phyloP scores from a whole-genome alignment of 2,888 invertebrate genomes.

The Choreutis nemorana region DNA sequence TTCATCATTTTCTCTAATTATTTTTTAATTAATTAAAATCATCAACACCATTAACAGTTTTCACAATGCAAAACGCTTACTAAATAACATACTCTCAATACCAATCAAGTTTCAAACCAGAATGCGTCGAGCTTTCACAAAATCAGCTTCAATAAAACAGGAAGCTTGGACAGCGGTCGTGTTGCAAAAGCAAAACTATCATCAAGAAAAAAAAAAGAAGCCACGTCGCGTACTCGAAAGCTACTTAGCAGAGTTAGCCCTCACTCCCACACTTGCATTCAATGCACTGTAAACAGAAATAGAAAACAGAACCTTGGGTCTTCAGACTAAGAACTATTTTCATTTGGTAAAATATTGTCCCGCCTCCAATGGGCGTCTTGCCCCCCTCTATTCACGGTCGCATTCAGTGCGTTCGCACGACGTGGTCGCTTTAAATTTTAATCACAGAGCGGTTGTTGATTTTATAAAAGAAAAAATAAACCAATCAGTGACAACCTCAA shows the following conservation, averaged over 20 bases:
- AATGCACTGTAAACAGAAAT: slow-evolving; percentile 26
- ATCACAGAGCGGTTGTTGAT: slow-evolving; percentile 51
- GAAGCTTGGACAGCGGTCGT: too few relatives aligned
- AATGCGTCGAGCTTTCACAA: too few relatives aligned
- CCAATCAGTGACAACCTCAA: slow-evolving; percentile 32
- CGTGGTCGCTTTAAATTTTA: slow-evolving; percentile 58
- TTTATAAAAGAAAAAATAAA: slow-evolving; percentile 45
- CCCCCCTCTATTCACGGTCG: slow-evolving; percentile 42
- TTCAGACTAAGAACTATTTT: slow-evolving; percentile 19
- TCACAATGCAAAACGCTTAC: too few relatives aligned
- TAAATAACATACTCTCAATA: too few relatives aligned
- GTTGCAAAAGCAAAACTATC: slow-evolving; percentile 8
- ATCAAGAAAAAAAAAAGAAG: slow-evolving; percentile 27
- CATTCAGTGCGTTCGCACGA: slow-evolving; percentile 48
- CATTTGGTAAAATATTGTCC: slow-evolving; percentile 22
- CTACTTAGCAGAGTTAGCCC: slow-evolving; percentile 48
- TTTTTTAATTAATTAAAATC: too few relatives aligned
- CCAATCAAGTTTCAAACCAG: too few relatives aligned
- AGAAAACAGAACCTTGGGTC: slow-evolving; percentile 14
- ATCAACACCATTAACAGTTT: too few relatives aligned
- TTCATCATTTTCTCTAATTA: too few relatives aligned
- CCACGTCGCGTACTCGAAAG: slow-evolving; percentile 39
- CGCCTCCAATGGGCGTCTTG: slow-evolving; percentile 60
- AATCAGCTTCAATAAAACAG: too few relatives aligned
- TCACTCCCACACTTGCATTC: slow-evolving; percentile 47